Percentiles rank a stretch among this genome's conserved stretches.
phyloP scores from a whole-genome alignment of 2,888 invertebrate species.

The Ochropleura plecta region DNA sequence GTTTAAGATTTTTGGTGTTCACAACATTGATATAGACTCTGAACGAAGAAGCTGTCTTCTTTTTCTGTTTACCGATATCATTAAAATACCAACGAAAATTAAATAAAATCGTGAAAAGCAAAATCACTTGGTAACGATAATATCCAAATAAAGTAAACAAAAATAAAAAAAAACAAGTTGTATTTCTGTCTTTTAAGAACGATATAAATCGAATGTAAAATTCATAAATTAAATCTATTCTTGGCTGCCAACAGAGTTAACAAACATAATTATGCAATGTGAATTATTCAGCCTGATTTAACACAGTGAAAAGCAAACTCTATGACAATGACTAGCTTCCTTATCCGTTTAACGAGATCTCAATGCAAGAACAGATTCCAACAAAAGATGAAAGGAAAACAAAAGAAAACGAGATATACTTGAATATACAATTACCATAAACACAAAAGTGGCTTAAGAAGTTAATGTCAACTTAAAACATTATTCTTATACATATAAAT shows the following conservation, averaged over 20 bases:
- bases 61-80: not conserved
- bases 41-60: not conserved
- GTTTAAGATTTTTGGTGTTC: conserved; percentile 43
- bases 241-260: conserved; percentile 4
- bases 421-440: not conserved
- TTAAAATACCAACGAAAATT: not conserved
- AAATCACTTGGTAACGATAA: conserved; percentile 18
- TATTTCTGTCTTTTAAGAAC: conserved; percentile 19
- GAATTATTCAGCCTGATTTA: conserved; percentile 57
- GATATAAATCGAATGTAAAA: conserved; percentile 22
- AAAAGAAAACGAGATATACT: conserved; percentile 14
- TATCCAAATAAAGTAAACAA: conserved; percentile 9
- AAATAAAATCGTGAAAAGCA: conserved; percentile 13
- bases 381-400: conserved; percentile 38
- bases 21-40: conserved; percentile 42
- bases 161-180: conserved; percentile 12
- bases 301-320: conserved; percentile 53
- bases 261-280: conserved; percentile 37
- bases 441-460: conserved; percentile 8
- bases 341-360: conserved; percentile 18
- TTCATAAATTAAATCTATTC: conserved; percentile 38
- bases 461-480: conserved; percentile 15
- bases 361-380: conserved; percentile 11
- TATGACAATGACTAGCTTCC: conserved; percentile 37
- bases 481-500: conserved; percentile 24